Conservation (phyloP, 2,113 vertebrate species). For the Hypanus sabinus region DNA sequence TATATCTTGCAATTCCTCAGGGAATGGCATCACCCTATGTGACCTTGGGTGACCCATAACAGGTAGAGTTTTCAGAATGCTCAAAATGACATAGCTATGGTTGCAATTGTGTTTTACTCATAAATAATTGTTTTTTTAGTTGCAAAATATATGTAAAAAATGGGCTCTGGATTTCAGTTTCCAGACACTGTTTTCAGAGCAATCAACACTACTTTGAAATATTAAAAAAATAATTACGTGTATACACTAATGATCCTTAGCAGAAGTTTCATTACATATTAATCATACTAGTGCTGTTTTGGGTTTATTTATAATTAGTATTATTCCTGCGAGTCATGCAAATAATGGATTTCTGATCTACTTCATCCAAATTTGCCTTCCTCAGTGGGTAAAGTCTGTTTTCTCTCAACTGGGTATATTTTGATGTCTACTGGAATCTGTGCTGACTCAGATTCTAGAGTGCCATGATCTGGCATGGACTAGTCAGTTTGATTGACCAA, state of each 20-base stretch:
- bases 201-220: background rate
- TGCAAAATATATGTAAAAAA: too few species aligned
- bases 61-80: too few species aligned
- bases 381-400: background rate
- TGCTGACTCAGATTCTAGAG: background rate
- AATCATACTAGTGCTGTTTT: background rate
- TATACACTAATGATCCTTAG: background rate
- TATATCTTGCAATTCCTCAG: too few species aligned
- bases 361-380: background rate
- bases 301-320: constrained; percentile 4
- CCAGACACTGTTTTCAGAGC: too few species aligned
- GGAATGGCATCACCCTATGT: too few species aligned
- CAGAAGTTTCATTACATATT: background rate
- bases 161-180: too few species aligned
- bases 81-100: too few species aligned
- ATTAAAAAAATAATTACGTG: background rate
- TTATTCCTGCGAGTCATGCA: background rate
- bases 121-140: too few species aligned
- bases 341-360: background rate
- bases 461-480: background rate
- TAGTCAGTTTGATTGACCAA: background rate
- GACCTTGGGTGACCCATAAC: too few species aligned
- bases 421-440: background rate
- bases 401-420: background rate
- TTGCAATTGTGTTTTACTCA: too few species aligned